Conservation (phyloP, 2,797 vertebrate genomes). For the Danio kyathit region DNA sequence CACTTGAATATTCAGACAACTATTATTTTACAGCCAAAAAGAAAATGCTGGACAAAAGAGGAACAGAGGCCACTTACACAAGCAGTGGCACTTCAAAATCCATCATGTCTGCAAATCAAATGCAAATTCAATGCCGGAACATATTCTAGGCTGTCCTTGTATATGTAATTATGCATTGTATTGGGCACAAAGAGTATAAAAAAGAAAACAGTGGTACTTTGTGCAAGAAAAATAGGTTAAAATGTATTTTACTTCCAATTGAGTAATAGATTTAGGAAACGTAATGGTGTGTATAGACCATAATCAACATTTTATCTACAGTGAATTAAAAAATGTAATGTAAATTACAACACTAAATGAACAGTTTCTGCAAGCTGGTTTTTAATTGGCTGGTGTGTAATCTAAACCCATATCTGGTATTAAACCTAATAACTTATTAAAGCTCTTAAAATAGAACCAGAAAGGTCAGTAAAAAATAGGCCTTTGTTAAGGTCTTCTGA, state of each 20-base stretch:
- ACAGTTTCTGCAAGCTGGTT: slow-evolving; percentile 51
- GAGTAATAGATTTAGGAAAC: background rate
- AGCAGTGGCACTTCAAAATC: slow-evolving; percentile 29
- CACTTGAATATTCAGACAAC: background rate
- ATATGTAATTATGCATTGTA: background rate
- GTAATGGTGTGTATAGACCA: background rate
- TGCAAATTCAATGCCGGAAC: slow-evolving; percentile 24
- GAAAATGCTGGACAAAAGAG: slow-evolving; percentile 6
- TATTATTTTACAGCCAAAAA: slow-evolving; percentile 5
- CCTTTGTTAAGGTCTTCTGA: slow-evolving; percentile 64
- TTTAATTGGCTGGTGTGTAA: slow-evolving; percentile 71
- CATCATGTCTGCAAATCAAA: slow-evolving; percentile 31
- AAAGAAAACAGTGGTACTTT: background rate
- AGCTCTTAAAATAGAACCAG: slow-evolving; percentile 69
- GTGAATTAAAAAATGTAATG: background rate
- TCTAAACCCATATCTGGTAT: slow-evolving; percentile 68
- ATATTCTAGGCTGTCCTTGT: background rate
- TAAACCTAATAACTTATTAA: slow-evolving; percentile 69
- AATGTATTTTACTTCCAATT: background rate
- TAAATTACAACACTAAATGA: background rate
- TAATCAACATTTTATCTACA: background rate
- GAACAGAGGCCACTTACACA: slow-evolving; percentile 26
- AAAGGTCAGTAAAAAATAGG: slow-evolving; percentile 66
- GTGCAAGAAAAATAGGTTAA: no score
- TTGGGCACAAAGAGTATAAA: background rate